Evolutionary conservation across 2,888 invertebrate species (phyloP).

Genomic region (Orchesella flavescens): DNA sequence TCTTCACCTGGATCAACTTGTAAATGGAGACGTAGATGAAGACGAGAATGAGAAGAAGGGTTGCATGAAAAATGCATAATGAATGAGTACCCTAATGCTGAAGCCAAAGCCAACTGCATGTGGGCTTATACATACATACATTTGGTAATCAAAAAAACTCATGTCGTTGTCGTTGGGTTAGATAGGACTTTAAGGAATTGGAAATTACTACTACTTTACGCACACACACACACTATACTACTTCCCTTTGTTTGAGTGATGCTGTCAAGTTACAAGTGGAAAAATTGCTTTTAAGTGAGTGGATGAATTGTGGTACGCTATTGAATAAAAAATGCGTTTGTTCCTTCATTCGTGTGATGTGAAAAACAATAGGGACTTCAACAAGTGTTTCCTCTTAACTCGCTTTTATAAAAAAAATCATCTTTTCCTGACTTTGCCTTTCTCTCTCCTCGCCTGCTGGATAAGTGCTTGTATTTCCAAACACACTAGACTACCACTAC

Average conservation of each 20-base stretch:
- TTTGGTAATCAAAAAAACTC: too few relatives aligned
- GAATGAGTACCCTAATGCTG: too few relatives aligned
- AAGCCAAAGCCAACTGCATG: too few relatives aligned
- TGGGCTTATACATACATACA: too few relatives aligned
- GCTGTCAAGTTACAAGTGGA: slow-evolving; percentile 16
- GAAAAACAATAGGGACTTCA: slow-evolving; percentile 48
- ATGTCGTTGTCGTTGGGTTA: too few relatives aligned
- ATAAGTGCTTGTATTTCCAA: slow-evolving; percentile 5
- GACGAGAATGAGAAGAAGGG: too few relatives aligned
- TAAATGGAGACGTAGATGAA: too few relatives aligned
- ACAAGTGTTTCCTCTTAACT: slow-evolving; percentile 49
- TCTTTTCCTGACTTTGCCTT: slow-evolving; percentile 35
- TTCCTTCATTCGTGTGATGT: slow-evolving; percentile 47
- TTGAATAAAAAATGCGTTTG: slow-evolving; percentile 46
- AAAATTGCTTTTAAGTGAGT: slow-evolving; percentile 37
- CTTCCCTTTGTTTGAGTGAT: not conserved
- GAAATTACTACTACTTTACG: not conserved
- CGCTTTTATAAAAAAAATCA: slow-evolving; percentile 21
- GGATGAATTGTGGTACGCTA: slow-evolving; percentile 14
- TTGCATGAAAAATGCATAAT: too few relatives aligned
- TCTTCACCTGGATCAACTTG: slow-evolving; percentile 5
- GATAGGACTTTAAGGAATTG: too few relatives aligned
- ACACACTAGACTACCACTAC: slow-evolving; percentile 12
- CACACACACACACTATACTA: slow-evolving; percentile 4
- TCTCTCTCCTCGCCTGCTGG: not conserved